Base-by-base conservation (phyloP, 2,113 vertebrate species). In the Ameiurus melas region DNA sequence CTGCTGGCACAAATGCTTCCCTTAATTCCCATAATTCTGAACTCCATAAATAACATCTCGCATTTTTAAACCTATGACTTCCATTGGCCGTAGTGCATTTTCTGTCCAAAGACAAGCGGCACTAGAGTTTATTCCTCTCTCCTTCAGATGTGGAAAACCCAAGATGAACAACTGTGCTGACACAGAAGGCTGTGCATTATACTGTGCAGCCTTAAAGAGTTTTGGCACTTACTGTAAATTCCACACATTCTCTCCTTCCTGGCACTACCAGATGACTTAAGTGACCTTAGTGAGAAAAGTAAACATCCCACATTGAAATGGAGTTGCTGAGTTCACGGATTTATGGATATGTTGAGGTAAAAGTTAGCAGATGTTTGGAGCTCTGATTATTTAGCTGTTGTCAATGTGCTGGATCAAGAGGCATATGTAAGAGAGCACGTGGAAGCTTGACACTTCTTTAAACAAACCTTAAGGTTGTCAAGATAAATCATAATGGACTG, bases 211-310 rank as follows among this genome's bases (percentile, higher is more conserved):
- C 39, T 19, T 60, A n/a, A 62, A n/a, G 57, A 39, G 77, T 62
- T 2, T 62, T 47, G 71, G n/a, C 25, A 20, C 39, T 22, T 51
- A 30, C 27, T 20, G 73, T 86, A 78, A 78, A 79, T 86, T 86
- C 85, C 85, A 78, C 55, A 51, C 57, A 64, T 78, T 51, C 73
- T 51, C 14, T 33, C 43, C 66, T 85, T 27, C 47, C 30, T 71
- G 71, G 71, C 60, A 68, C 60, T 47, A 62, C 75, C 39, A 47
- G 75, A 43, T 80, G 60, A 51, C 39, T 64, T 86, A 12, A 17
- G 27, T 66, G 75, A 68, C 75, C 75, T 68, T 47, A 86, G 85
- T 66, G n/a, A 68, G 19, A 66, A 64, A 66, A 27, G 70, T 47
- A 66, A 86, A 86, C 75, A 79, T 80, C n/a, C 27, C 27, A 19